Conservation (phyloP, 2,113 vertebrate species). For the Neogale vison region DNA sequence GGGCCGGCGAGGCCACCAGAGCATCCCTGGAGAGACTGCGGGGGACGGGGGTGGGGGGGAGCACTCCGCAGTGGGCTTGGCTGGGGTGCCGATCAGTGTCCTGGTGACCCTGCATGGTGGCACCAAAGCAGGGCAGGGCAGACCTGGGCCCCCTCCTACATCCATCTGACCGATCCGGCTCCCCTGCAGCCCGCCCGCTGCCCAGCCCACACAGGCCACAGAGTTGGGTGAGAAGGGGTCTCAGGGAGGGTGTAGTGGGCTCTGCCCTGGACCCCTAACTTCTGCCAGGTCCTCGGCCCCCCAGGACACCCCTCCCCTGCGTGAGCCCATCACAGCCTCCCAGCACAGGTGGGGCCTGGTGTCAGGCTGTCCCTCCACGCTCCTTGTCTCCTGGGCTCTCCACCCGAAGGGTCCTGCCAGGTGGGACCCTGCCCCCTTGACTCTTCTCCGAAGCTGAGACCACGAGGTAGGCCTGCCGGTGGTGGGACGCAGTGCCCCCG, state of each 20-base stretch:
- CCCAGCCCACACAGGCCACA: background rate
- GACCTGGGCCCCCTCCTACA: background rate
- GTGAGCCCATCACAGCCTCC: accelerated
- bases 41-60: too few relatives aligned
- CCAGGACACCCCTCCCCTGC: accelerated
- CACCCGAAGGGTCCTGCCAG: background rate
- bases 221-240: background rate
- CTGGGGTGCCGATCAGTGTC: accelerated
- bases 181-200: accelerated
- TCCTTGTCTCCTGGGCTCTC: background rate
- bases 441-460: background rate
- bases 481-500: background rate
- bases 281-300: background rate
- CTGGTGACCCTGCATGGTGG: accelerated
- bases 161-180: accelerated
- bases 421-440: too few relatives aligned
- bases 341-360: too few relatives aligned
- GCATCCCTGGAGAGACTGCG: background rate
- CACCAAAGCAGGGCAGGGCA: accelerated
- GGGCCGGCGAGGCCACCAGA: background rate
- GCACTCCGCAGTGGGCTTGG: accelerated
- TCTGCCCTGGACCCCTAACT: background rate
- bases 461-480: background rate
- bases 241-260: too few relatives aligned
- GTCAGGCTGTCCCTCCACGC: background rate